Evolutionary conservation across 2,113 vertebrate genomes (phyloP), one percentile per base, ranked within the genome.

Genomic region (Myotis lucifugus): DNA sequence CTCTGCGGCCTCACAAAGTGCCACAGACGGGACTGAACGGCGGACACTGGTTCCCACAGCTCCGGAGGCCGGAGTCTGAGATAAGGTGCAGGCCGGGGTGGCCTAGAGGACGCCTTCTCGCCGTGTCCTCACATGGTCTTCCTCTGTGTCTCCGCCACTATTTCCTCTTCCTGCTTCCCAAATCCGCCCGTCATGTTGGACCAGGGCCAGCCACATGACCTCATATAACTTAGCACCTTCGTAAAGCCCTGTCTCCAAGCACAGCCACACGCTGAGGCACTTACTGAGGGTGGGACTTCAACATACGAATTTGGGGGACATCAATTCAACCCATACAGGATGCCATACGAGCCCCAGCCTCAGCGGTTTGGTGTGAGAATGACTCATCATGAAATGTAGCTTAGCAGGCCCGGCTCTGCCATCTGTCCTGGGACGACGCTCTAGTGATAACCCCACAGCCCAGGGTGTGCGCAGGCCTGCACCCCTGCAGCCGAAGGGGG

Each of bases 1-100:
- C 48, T 5, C 0, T 0, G 79, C 46, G 2, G 14, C 52, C 4
- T 1, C 0, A n/a, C 6, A 0, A n/a, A 40, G 54, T 2, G 29
- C 14, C 74, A 9, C 1, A 6, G 86, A 27, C 14, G 0, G 37
- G 29, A 14, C 29, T 14, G 3, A 3, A n/a, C 10, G 1, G 1
- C 2, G 13, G 56, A 76, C 3, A 0, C 5, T 4, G 2, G 2
- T 18, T 40, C 76, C 69, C 46, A 1, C 8, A 1, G 13, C 2
- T 21, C 54, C 19, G 40, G 37, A 42, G 72, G 78, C 14, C 23
- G 6, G 18, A 2, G 8, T 12, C n/a, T 0, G 7, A 15, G 37
- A 0, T 7, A 1, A 6, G 73, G 34, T 0, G 42, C 17, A 0
- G 1, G 11, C 50, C 13, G 54, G 12, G 74, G 5, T 50, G 56